Conservation (phyloP, 30 jellyfish, hydroid and myxozoan genomes). For the Catostylus mosaicus region DNA sequence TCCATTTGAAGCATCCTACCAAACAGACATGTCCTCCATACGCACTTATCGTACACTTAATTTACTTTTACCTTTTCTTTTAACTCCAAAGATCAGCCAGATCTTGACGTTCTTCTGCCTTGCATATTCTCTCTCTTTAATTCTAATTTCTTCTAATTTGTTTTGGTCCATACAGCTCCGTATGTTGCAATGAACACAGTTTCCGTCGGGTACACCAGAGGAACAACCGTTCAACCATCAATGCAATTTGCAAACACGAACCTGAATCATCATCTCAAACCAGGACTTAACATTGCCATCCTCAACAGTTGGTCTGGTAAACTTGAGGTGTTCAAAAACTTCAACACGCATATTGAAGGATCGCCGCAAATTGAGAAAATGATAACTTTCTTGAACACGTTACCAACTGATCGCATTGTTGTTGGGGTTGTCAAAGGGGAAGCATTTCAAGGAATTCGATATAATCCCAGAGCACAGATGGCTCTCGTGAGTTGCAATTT, state of each 20-base stretch:
- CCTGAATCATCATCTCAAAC: neutral
- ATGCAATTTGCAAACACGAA: neutral
- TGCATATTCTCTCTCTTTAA: too few relatives aligned
- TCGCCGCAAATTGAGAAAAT: constrained; percentile 30
- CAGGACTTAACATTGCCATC: constrained; percentile 59
- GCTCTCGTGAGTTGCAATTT: constrained; percentile 32
- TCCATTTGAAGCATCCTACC: too few relatives aligned
- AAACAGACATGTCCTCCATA: too few relatives aligned
- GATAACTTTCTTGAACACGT: constrained; percentile 28
- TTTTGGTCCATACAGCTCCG: too few relatives aligned
- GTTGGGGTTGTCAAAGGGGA: constrained; percentile 68
- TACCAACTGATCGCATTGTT: constrained; percentile 58
- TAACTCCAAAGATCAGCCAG: too few relatives aligned
- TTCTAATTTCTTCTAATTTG: too few relatives aligned
- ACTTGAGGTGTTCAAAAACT: constrained; percentile 17
- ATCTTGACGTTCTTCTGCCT: too few relatives aligned
- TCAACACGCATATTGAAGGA: constrained; percentile 26
- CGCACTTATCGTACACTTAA: too few relatives aligned
- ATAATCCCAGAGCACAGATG: neutral
- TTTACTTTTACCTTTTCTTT: too few relatives aligned
- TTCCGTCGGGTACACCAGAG: constrained; percentile 46
- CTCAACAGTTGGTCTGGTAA: constrained; percentile 61
- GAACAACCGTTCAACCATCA: neutral
- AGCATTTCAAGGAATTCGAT: constrained; percentile 34
- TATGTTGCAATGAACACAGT: constrained; percentile 15